Evolutionary conservation across 92 coral and sea anemone species (phyloP), one percentile per base, ranked within the genome.

Genomic region (Phenganax subtilis): DNA sequence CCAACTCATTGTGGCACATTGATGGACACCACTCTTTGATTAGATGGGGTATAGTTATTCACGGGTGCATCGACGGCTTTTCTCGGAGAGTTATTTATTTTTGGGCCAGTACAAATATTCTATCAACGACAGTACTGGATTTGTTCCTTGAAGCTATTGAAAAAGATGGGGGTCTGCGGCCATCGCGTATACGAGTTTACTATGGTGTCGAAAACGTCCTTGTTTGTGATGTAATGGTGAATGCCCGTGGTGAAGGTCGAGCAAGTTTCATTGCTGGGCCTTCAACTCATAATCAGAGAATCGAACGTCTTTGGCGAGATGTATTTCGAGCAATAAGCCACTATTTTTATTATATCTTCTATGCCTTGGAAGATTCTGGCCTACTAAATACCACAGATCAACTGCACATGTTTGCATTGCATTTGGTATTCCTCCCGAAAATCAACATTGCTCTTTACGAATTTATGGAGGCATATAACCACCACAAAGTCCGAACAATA

Each of bases 201-300:
- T 51, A 82, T 58, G 90, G 90, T 16, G 93, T 90, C 14, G 90
- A 87, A 78, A 90, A 90, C 80, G 80, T 85, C 27, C 37, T 79
- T 51, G 87, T 90, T 3, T 90, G 72, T 15, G 72, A 66, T 66
- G 72, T 53, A 12, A 66, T 66, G 72, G 51, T 66, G 12, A 62
- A 51, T 66, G 72, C 72, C 28, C 28, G 72, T 9, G 72, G 72
- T 66, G 51, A 66, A 66, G 72, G 72, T 12, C 28, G 72, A 28
- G 72, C 51, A 66, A 66, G 72, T 66, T 66, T 66, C 20, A 66
- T 66, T 66, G 72, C 72, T 7, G 72, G 37, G 51, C 51, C 72
- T 27, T 66, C 72, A 44, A 66, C 72, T 27, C 44, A 51, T 20
- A 72, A 72, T 44, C 57, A 54, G 77, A 72, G 57, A 72, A 72